Evolutionary conservation across 2,888 invertebrate genomes (phyloP).

Genomic region (Subacronicta megacephala): DNA sequence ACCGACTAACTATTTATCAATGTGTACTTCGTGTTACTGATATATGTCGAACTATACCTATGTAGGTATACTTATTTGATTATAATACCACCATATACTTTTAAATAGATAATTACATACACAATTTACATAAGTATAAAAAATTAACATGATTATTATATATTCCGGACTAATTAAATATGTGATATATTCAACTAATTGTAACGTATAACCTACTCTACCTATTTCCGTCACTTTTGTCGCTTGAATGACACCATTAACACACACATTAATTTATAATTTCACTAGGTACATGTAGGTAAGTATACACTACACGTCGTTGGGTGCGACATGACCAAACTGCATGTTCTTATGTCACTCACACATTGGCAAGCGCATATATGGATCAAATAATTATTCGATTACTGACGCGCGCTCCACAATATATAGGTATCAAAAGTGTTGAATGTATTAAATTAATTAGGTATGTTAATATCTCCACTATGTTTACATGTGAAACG

Average conservation of each 20-base stretch:
- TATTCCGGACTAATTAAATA: conserved; percentile 13
- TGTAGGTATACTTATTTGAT: too few species aligned
- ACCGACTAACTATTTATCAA: too few species aligned
- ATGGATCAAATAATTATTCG: conserved; percentile 42
- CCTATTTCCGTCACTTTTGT: conserved; percentile 27
- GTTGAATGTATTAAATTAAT: conserved; percentile 46
- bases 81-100: conserved; percentile 4
- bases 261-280: too few species aligned
- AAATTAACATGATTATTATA: conserved; percentile 14
- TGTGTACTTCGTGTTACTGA: not conserved
- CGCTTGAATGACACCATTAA: conserved; percentile 23
- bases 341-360: not conserved
- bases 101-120: not conserved
- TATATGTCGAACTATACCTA: not conserved
- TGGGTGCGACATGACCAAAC: conserved; percentile 10
- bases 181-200: not conserved
- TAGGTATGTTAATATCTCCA: conserved; percentile 44
- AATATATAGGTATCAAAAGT: conserved; percentile 45
- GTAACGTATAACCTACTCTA: conserved; percentile 7
- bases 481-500: conserved; percentile 32
- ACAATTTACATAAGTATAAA: conserved; percentile 13
- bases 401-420: conserved; percentile 21
- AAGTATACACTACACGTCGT: too few species aligned
- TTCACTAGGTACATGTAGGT: too few species aligned
- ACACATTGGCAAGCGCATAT: conserved; percentile 21